Percentiles rank a stretch among this genome's conserved stretches.
Conservation (phyloP, 2,113 vertebrate species). For the Pseudopipra pipra region DNA sequence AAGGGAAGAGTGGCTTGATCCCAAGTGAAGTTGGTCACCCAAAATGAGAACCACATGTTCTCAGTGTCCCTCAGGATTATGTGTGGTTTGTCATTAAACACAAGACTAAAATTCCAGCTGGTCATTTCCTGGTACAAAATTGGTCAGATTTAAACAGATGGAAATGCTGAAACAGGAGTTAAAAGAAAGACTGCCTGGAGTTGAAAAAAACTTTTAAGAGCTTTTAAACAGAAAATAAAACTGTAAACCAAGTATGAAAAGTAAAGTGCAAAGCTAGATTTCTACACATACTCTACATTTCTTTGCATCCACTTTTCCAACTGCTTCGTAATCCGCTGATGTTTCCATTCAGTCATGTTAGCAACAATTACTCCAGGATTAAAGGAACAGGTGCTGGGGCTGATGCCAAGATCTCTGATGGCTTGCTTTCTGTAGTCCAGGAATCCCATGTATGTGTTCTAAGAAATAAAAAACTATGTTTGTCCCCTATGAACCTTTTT, state of each 20-base stretch:
- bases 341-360: conserved; percentile 89
- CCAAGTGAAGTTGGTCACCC: neutral
- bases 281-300: conserved; percentile 82
- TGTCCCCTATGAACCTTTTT: neutral
- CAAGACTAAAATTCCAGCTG: neutral
- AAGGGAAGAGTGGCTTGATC: neutral
- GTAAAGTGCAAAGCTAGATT: neutral
- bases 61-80: neutral
- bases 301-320: conserved; percentile 94
- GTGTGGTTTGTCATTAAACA: neutral
- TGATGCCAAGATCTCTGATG: conserved; percentile 89
- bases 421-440: conserved; percentile 92
- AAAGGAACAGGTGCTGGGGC: conserved; percentile 92
- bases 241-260: neutral
- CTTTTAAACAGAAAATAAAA: neutral
- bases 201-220: neutral
- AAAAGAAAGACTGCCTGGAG: neutral
- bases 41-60: neutral
- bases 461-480: neutral
- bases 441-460: conserved; percentile 98
- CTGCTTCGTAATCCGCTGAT: conserved; percentile 90
- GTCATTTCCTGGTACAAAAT: neutral
- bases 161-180: neutral
- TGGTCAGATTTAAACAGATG: neutral
- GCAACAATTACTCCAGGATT: conserved; percentile 96